A percentile compares a stretch with the other conserved stretches of the same genome.
Evolutionary conservation across 2,113 vertebrate species (phyloP).

Genomic region (Gavia stellata): DNA sequence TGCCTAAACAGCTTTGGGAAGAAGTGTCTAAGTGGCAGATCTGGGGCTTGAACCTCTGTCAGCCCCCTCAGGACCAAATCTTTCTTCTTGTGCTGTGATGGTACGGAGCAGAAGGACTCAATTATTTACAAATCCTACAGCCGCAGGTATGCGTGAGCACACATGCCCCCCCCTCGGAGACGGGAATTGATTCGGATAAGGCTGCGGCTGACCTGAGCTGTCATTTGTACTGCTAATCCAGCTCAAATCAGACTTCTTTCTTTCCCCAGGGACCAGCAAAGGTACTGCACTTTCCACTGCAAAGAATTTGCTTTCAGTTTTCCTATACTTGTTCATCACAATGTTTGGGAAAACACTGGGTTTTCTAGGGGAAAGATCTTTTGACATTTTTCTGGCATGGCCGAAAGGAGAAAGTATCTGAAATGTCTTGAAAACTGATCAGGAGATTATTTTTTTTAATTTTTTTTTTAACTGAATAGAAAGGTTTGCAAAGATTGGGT

Average conservation of each 20-base stretch:
- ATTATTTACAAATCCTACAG: slow-evolving; percentile 42
- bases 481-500: background rate
- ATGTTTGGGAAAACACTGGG: background rate
- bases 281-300: background rate
- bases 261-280: background rate
- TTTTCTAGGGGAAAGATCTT: slow-evolving; percentile 9
- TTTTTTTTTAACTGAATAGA: background rate
- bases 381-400: background rate
- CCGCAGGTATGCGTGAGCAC: background rate
- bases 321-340: background rate
- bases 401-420: background rate
- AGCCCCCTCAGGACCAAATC: slow-evolving; percentile 42
- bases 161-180: background rate
- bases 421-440: background rate
- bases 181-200: background rate
- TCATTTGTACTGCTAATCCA: background rate
- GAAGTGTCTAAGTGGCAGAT: slow-evolving; percentile 56
- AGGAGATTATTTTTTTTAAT: background rate
- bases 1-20: slow-evolving; percentile 58
- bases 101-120: slow-evolving; percentile 7
- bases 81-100: slow-evolving; percentile 15
- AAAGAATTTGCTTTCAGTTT: background rate
- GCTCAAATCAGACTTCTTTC: background rate
- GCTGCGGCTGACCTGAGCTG: slow-evolving; percentile 17
- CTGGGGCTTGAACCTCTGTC: slow-evolving; percentile 62